Evolutionary conservation across 1,140 invertebrate species (phyloP).

Genomic region (Philopotamus ludificatus): DNA sequence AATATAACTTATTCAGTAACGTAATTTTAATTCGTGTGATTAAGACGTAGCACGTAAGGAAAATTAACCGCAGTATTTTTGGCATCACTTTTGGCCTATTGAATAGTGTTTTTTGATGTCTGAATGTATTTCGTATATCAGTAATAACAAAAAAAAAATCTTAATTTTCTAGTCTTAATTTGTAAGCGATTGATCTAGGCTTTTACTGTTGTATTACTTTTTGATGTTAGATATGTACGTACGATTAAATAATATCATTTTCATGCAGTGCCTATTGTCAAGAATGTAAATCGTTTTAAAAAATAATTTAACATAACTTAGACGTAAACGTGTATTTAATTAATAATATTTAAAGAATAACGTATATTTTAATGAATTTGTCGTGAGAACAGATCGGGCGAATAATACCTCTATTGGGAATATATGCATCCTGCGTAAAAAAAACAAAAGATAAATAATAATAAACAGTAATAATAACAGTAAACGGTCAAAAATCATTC

Average conservation of each 20-base stretch:
- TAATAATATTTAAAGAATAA: background rate
- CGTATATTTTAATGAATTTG: background rate
- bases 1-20: background rate
- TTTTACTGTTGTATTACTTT: background rate
- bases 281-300: background rate
- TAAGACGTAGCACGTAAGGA: no score
- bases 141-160: no score
- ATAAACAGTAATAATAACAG: background rate
- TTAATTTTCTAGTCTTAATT: constrained; percentile 7
- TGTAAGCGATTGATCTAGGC: background rate
- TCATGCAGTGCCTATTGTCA: background rate
- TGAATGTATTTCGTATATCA: background rate
- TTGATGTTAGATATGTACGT: background rate
- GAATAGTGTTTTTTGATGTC: background rate
- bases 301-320: background rate
- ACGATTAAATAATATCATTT: background rate
- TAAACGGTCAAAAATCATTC: background rate
- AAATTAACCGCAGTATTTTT: constrained; percentile 4
- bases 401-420: background rate
- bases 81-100: constrained; percentile 1
- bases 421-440: background rate
- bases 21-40: background rate
- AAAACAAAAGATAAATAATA: background rate
- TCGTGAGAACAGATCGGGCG: background rate
- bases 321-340: background rate